Percentiles rank a stretch among this genome's conserved stretches.
Evolutionary conservation across 2,888 invertebrate species (phyloP).

Genomic region (Pelosia muscerda): DNA sequence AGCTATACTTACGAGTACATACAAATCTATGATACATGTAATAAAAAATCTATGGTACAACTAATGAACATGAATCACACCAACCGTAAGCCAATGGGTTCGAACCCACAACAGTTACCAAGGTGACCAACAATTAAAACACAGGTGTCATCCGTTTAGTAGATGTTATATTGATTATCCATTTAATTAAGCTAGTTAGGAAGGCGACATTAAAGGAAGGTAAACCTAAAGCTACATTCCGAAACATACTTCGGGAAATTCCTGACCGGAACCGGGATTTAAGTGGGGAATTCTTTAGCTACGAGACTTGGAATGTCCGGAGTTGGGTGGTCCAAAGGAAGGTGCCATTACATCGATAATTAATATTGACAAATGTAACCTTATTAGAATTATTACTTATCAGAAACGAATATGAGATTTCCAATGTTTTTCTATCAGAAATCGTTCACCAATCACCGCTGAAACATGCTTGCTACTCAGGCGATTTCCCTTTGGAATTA

Average conservation of each 20-base stretch:
- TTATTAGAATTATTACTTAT: background rate
- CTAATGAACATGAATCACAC: background rate
- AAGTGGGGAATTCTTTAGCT: constrained; percentile 20
- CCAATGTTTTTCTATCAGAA: too few species aligned
- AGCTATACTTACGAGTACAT: too few species aligned
- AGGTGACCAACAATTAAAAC: background rate
- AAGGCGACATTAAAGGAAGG: background rate
- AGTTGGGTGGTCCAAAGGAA: constrained; percentile 19
- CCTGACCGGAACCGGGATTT: constrained; percentile 27
- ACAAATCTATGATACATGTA: too few species aligned
- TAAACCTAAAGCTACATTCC: constrained; percentile 6
- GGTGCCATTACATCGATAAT: constrained; percentile 6
- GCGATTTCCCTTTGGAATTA: too few species aligned
- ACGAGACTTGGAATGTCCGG: constrained; percentile 11
- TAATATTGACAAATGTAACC: constrained; percentile 4
- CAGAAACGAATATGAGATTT: too few species aligned
- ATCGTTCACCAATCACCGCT: too few species aligned
- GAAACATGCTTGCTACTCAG: too few species aligned
- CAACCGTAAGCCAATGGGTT: background rate
- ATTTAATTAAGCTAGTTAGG: background rate
- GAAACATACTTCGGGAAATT: background rate
- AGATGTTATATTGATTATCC: constrained; percentile 4
- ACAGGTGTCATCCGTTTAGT: background rate
- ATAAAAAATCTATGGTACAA: background rate
- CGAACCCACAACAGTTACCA: background rate